Evolutionary conservation across 2,797 vertebrate genomes (phyloP), one percentile per base, ranked within the genome.

Genomic region (Pyrocephalus nanus): DNA sequence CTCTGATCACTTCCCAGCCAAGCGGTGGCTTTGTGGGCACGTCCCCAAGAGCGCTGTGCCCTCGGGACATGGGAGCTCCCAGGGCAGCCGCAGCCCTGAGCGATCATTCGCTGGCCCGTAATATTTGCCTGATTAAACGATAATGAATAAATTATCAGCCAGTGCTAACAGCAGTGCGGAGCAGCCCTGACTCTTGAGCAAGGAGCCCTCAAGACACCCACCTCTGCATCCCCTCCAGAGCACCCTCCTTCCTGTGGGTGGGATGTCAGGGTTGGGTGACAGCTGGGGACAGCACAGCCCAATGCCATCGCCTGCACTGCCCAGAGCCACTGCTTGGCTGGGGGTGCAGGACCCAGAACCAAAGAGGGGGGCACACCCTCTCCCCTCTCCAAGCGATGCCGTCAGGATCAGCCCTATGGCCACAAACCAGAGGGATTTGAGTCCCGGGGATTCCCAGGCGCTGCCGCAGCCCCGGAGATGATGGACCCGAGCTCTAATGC

Each of bases 231-330:
- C 78, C 36, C n/a, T 75, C 32, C 86, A 6, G 60, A 61, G 76
- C 80, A 34, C 5, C 32, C 21, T 0, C 66, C 18, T 32, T 62
- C 36, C 65, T 34, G 36, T 5, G 20, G 69, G 43, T 20, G 69
- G 55, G 51, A 42, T 47, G 42, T 2, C 60, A 36, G 73, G 1
- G 1, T 4, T 1, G 17, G n/a, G 47, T 11, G 86, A 30, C 87
- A 77, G 26, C 55, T 1, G 3, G 30, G 34, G n/a, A 81, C 67
- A n/a, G 55, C 32, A 1, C 1, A 6, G 32, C 38, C 26, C 14
- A 0, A 1, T 8, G 58, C 15, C 66, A 40, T 14, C 6, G 0
- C 47, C 78, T 1, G 0, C 66, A 26, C 62, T 2, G 26, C 54
- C 60, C 87, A 69, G 30, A 70, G 67, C 50, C 7, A 19, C 83